These are phyloP conservation scores for Aphaenogaster rudis DNA, from an alignment of 1,140 invertebrate genomes.

Conservation along the genomic window DNA sequence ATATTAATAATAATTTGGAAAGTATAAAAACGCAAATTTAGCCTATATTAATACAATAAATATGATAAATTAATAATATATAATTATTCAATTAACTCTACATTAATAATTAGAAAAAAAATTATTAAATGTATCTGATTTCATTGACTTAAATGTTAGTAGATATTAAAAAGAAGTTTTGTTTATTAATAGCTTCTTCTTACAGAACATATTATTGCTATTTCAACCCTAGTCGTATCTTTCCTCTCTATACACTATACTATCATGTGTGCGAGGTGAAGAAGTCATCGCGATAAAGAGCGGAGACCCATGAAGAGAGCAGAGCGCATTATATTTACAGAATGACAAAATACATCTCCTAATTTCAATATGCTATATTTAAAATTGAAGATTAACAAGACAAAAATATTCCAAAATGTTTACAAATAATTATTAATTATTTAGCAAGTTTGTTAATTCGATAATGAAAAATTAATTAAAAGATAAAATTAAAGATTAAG, in stretches of 20 bases:
- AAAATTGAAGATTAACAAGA: neutral
- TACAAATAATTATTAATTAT: neutral
- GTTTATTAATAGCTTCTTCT: neutral
- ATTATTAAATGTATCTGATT: slow-evolving; percentile 20
- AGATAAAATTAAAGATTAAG: neutral
- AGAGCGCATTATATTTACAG: slow-evolving; percentile 69
- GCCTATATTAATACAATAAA: neutral
- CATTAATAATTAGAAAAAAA: neutral
- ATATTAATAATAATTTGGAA: neutral
- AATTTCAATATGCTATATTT: slow-evolving; percentile 28
- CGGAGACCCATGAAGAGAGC: slow-evolving; percentile 26
- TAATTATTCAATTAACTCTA: neutral
- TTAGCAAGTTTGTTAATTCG: slow-evolving; percentile 11
- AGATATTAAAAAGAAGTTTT: neutral
- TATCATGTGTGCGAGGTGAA: slow-evolving; percentile 77
- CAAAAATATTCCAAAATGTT: neutral
- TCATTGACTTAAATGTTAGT: neutral
- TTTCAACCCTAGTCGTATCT: slow-evolving; percentile 44
- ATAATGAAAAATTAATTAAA: slow-evolving; percentile 1
- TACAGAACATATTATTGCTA: slow-evolving; percentile 29
- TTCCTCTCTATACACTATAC: slow-evolving; percentile 36
- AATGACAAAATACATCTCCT: slow-evolving; percentile 63
- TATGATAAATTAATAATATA: neutral
- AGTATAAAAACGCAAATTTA: neutral
- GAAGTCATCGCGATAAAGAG: slow-evolving; percentile 77